Conservation (phyloP, 2,888 invertebrate species). For the Silvanus unidentatus region DNA sequence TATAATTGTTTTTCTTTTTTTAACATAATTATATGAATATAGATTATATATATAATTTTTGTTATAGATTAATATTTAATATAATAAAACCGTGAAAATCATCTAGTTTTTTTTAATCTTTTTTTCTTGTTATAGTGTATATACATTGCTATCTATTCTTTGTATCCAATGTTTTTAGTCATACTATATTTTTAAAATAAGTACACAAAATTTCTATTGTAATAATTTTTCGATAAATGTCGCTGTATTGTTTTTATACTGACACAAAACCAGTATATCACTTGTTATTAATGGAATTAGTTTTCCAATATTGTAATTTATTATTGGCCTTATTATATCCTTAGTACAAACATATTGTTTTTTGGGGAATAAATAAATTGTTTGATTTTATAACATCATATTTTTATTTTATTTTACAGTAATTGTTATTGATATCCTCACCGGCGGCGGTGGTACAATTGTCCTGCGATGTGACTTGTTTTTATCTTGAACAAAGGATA, state of each 20-base stretch:
- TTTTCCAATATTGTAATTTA: slow-evolving; percentile 4
- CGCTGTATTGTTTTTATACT: neutral
- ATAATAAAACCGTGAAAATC: slow-evolving; percentile 34
- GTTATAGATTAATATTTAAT: slow-evolving; percentile 45
- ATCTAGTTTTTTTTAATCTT: slow-evolving; percentile 26
- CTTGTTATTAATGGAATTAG: no score
- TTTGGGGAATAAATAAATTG: slow-evolving; percentile 23
- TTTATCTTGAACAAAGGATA: no score
- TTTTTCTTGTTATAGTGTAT: slow-evolving; percentile 25
- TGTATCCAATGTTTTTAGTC: no score
- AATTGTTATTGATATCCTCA: no score
- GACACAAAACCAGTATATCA: neutral
- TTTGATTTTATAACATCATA: slow-evolving; percentile 17
- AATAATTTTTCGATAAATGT: slow-evolving; percentile 4
- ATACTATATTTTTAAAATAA: slow-evolving; percentile 4
- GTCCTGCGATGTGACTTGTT: no score
- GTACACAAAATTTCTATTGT: neutral
- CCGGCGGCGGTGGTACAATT: no score
- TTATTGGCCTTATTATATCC: slow-evolving; percentile 22
- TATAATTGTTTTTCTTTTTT: slow-evolving; percentile 45
- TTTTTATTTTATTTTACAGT: no score
- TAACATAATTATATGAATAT: slow-evolving; percentile 35
- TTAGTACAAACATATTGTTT: slow-evolving; percentile 25
- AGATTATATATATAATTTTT: slow-evolving; percentile 41
- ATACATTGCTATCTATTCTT: slow-evolving; percentile 15